Conservation (phyloP, 2,113 vertebrate genomes). For the Ondatra zibethicus region DNA sequence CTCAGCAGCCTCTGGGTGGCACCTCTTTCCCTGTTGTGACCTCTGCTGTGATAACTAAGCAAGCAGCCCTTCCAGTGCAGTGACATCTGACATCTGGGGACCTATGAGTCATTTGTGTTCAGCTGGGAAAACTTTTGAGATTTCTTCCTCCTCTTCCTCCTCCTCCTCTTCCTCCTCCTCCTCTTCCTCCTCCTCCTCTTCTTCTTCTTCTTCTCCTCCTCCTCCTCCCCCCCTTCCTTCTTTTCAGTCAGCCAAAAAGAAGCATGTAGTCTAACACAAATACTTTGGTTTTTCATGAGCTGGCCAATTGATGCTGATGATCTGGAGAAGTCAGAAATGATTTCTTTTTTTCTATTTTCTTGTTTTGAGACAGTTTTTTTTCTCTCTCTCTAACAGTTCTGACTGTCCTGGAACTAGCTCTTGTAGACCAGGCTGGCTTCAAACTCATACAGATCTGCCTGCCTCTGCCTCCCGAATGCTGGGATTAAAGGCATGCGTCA, state of each 20-base stretch:
- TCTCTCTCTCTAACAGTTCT: too few relatives aligned
- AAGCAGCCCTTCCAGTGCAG: background rate
- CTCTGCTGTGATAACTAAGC: background rate
- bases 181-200: too few relatives aligned
- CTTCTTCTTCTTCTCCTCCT: too few relatives aligned
- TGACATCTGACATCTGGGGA: background rate
- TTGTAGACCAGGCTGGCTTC: too few relatives aligned
- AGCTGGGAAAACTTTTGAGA: background rate
- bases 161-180: too few relatives aligned
- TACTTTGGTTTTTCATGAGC: background rate
- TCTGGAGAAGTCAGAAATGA: background rate
- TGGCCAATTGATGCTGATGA: background rate
- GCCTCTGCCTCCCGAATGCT: too few relatives aligned
- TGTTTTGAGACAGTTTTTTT: too few relatives aligned
- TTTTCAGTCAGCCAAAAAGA: background rate
- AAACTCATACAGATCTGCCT: too few relatives aligned
- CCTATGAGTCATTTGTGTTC: background rate
- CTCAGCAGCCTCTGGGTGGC: background rate
- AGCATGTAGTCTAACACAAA: background rate
- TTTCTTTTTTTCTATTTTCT: background rate
- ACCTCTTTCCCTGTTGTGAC: background rate
- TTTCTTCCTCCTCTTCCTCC: rapidly evolving
- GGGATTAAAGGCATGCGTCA: too few relatives aligned
- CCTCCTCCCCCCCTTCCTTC: too few relatives aligned
- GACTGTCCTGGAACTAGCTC: too few relatives aligned